phyloP scores from a whole-genome alignment of 2,797 vertebrate species.

The Pogoniulus pusillus region DNA sequence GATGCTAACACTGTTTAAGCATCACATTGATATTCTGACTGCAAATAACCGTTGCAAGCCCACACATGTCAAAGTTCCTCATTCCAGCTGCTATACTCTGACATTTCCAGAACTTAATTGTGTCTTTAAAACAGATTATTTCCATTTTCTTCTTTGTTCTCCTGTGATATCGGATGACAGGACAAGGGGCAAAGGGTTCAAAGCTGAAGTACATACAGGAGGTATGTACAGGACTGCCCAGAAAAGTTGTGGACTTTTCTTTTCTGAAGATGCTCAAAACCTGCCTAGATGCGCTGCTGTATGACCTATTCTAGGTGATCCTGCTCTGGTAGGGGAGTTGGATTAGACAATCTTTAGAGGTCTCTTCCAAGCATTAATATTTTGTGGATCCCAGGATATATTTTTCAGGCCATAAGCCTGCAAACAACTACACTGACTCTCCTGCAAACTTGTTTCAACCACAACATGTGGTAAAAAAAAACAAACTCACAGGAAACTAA shows the following conservation, averaged over 20 bases:
- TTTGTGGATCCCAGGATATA: not conserved
- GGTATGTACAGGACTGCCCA: too few species aligned
- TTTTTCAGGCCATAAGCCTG: not conserved
- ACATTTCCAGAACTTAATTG: not conserved
- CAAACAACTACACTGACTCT: not conserved
- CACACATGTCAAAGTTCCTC: not conserved
- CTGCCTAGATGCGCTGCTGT: too few species aligned
- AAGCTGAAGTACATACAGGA: too few species aligned
- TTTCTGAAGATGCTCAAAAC: too few species aligned
- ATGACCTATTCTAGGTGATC: too few species aligned
- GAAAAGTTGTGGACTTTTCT: too few species aligned
- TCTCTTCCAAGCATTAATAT: too few species aligned
- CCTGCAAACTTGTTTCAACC: not conserved
- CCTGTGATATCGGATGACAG: too few species aligned
- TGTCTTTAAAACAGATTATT: not conserved
- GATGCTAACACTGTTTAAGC: not conserved
- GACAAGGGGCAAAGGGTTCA: too few species aligned
- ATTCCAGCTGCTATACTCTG: not conserved
- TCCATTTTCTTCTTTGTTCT: not conserved
- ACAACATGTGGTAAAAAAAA: not conserved
- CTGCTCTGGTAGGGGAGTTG: too few species aligned
- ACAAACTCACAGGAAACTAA: too few species aligned
- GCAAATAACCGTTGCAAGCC: not conserved
- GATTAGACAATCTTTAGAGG: too few species aligned
- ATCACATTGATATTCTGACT: not conserved